Evolutionary conservation across 2,113 vertebrate genomes (phyloP), one percentile per base, ranked within the genome.

Genomic region (Chlamydotis undulata): DNA sequence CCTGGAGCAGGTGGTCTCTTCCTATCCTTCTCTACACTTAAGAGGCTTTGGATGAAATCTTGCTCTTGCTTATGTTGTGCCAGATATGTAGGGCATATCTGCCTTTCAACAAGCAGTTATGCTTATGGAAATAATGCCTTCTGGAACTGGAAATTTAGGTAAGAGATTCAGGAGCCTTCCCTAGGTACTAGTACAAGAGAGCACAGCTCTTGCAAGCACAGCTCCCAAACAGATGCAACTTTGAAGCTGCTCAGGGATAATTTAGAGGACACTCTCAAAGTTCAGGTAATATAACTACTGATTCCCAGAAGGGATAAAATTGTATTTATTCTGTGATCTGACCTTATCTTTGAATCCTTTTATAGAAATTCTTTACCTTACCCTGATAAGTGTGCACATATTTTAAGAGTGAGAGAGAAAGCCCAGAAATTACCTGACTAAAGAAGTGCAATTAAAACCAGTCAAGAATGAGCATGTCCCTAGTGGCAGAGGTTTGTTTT

Each of bases 41-140:
- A 41, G 1, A 10, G 64, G 28, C 33, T 47, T 63, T 0, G 0
- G 7, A 3, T 50, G 67, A 88, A 74, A 74, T 75, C 50, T 83
- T 43, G 12, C 17, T 78, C 17, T 22, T 0, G 0, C 25, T 68
- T 28, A 5, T 14, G 6, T 74, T 75, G 31, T 87, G 33, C 45
- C 55, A 49, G 52, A 55, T 70, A 25, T 31, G 19, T 78, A 22
- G 28, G 41, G 39, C n/a, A 41, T 5, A 59, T 52, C 56, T 93
- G 17, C 35, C n/a, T 89, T 84, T 87, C 61, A 63, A 70, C 14
- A 81, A 71, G 43, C 35, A 60, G 25, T 57, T 82, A 21, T 64
- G 12, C 63, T 90, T 79, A n/a, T 87, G 77, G 35, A 68, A 84
- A 78, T 47, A 49, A 52, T 68, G 45, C 24, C 41, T 67, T 83